A percentile compares a stretch with the other conserved stretches of the same genome.
Evolutionary conservation across 2,888 invertebrate species (phyloP).

Genomic region (Agrypnus murinus): DNA sequence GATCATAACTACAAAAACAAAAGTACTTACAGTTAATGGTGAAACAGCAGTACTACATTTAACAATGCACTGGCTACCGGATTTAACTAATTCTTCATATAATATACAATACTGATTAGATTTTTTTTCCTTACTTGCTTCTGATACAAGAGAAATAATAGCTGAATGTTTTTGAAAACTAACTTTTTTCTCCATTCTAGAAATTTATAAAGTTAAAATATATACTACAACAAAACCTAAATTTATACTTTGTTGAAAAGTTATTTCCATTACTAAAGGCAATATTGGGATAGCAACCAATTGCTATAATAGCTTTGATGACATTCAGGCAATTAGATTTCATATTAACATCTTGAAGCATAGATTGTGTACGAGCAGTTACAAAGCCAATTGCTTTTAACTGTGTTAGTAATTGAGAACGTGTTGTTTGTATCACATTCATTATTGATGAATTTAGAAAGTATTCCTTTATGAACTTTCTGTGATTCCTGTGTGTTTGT

Average conservation of each 20-base stretch:
- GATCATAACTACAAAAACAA: too few relatives aligned
- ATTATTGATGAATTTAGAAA: slow-evolving; percentile 87
- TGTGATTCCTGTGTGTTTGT: too few relatives aligned
- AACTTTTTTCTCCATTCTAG: slow-evolving; percentile 77
- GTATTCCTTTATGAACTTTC: slow-evolving; percentile 82
- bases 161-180: slow-evolving; percentile 78
- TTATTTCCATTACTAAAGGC: slow-evolving; percentile 72
- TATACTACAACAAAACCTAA: background rate
- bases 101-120: slow-evolving; percentile 72
- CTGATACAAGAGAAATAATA: slow-evolving; percentile 67
- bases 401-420: slow-evolving; percentile 88
- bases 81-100: slow-evolving; percentile 89
- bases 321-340: slow-evolving; percentile 93
- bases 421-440: slow-evolving; percentile 91
- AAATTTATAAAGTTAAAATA: slow-evolving; percentile 49
- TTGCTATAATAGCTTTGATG: slow-evolving; percentile 90
- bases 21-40: slow-evolving; percentile 79
- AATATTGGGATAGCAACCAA: slow-evolving; percentile 93
- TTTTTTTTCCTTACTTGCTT: too few relatives aligned
- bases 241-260: slow-evolving; percentile 70
- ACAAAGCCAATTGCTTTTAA: slow-evolving; percentile 85
- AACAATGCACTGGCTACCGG: slow-evolving; percentile 81
- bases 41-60: slow-evolving; percentile 88
- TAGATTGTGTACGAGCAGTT: slow-evolving; percentile 75
- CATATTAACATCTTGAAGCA: slow-evolving; percentile 86